Evolutionary conservation across 2,797 vertebrate species (phyloP), one percentile per base, ranked within the genome.

Genomic region (Spea hammondii): DNA sequence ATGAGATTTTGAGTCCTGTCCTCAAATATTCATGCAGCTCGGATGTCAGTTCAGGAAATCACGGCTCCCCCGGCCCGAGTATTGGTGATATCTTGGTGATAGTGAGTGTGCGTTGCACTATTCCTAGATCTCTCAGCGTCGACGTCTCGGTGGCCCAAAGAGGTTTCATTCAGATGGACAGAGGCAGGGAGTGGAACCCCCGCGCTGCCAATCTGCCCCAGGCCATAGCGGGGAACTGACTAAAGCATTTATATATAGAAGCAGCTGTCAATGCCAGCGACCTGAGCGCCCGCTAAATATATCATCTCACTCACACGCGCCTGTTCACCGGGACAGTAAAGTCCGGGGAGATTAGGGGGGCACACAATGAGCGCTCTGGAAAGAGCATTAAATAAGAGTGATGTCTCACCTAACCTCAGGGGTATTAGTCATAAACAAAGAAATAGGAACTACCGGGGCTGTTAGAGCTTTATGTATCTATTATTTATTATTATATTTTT

Each of bases 161-260:
- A 85, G 80, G 83, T 84, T 8, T 87, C 85, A 87, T 82, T 86
- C 85, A 85, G 83, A 86, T 59, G 46, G 44, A 47, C 17, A 66
- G 6, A 1, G 65, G 48, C 49, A 14, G 6, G 13, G 79, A 73
- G 77, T 74, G 51, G 51, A 51, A 67, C 53, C 11, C 17, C 8
- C 71, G 72, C 74, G 73, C 79, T 70, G 60, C 12, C 55, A 53
- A 11, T 6, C 51, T 53, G 2, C 32, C 32, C 32, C 32, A 3
- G 32, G 57, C 4, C 64, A 74, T 69, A 80, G 77, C 65, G 46
- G 64, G 70, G 77, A 74, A 73, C 85, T 84, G 84, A 85, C 84
- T 66, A 54, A 85, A 32, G 76, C 79, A 59, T 32, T 89, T 91
- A 93, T 90, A 90, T 92, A 90, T 93, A 91, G 85, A 86, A 79